Evolutionary conservation across 1,140 invertebrate genomes (phyloP).

Genomic region (Temnothorax curvispinosus): DNA sequence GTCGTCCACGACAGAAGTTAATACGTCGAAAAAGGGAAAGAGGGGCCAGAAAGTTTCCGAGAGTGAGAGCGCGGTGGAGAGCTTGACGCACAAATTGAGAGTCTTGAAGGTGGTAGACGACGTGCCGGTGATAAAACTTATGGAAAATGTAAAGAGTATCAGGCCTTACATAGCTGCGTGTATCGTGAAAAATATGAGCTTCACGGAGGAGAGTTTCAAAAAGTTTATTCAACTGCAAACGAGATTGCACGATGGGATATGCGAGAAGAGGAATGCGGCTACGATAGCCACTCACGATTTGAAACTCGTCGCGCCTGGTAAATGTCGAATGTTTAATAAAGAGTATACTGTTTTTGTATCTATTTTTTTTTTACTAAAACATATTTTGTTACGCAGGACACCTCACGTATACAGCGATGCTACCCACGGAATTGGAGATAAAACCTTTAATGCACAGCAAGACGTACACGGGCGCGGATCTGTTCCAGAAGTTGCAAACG

Average conservation of each 20-base stretch:
- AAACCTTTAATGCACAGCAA: conserved; percentile 88
- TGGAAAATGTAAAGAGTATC: conserved; percentile 87
- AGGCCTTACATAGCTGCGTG: conserved; percentile 91
- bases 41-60: conserved; percentile 82
- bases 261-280: conserved; percentile 91
- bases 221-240: conserved; percentile 93
- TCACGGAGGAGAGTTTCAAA: conserved; percentile 89
- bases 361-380: conserved; percentile 29
- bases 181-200: conserved; percentile 89
- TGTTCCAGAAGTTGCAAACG: conserved; percentile 89
- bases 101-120: conserved; percentile 87
- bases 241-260: conserved; percentile 92
- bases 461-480: conserved; percentile 87
- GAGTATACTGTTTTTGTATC: neutral
- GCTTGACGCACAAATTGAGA: conserved; percentile 78
- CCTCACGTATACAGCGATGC: conserved; percentile 89
- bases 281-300: conserved; percentile 95
- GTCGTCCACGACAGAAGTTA: conserved; percentile 56
- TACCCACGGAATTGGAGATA: conserved; percentile 88
- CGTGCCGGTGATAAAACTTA: conserved; percentile 86
- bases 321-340: conserved; percentile 19
- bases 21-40: conserved; percentile 85
- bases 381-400: conserved; percentile 83
- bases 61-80: conserved; percentile 73
- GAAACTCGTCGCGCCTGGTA: conserved; percentile 87